A percentile compares a stretch with the other conserved stretches of the same genome.
Conservation (phyloP, 2,113 vertebrate species). For the Triplophysa siluroides region DNA sequence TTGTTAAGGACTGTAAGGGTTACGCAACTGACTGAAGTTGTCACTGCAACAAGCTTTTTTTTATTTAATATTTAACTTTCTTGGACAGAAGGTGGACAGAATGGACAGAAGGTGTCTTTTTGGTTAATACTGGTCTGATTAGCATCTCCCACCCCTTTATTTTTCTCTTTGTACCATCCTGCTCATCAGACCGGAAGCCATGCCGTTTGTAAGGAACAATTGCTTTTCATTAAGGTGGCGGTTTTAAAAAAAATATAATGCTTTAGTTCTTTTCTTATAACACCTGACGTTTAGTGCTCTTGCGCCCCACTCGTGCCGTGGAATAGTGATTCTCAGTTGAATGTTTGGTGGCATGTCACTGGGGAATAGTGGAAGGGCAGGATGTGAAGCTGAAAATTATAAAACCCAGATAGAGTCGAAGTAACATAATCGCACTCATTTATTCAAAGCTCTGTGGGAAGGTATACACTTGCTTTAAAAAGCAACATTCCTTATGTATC, state of each 20-base stretch:
- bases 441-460: too few relatives aligned
- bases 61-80: too few relatives aligned
- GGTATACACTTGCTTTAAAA: too few relatives aligned
- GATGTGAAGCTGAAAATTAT: conserved; percentile 20
- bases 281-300: background rate
- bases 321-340: background rate
- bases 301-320: background rate
- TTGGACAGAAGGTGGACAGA: too few relatives aligned
- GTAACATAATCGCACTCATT: background rate
- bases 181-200: too few relatives aligned
- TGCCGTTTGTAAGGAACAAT: background rate
- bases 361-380: conserved; percentile 6
- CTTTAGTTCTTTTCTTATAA: background rate
- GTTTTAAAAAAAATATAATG: background rate
- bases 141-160: too few relatives aligned
- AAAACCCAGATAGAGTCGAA: background rate
- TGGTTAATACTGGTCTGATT: background rate
- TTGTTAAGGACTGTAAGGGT: too few relatives aligned
- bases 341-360: background rate
- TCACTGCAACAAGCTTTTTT: too few relatives aligned
- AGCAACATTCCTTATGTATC: too few relatives aligned
- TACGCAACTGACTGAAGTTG: too few relatives aligned
- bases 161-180: too few relatives aligned
- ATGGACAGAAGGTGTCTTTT: too few relatives aligned
- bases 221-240: background rate